These are phyloP conservation scores for Puma concolor DNA, from an alignment of 2,113 vertebrate species.

Conservation along the genomic window DNA sequence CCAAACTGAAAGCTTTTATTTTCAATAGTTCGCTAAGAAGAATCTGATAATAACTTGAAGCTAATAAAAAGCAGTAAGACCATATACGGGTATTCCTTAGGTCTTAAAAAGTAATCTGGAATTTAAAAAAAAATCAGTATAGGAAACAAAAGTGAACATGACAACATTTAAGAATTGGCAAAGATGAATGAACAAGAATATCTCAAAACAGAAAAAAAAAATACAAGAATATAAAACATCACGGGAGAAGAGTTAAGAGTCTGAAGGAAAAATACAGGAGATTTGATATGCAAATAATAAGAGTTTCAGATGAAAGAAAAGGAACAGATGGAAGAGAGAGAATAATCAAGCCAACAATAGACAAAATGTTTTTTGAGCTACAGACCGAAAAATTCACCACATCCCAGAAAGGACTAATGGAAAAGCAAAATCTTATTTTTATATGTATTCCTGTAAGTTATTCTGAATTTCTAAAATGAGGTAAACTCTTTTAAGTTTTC, in stretches of 20 bases:
- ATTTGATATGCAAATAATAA: constrained; percentile 73
- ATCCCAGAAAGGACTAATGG: constrained; percentile 37
- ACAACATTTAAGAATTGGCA: constrained; percentile 24
- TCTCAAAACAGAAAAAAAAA: constrained; percentile 15
- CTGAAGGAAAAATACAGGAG: constrained; percentile 64
- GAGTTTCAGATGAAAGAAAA: constrained; percentile 68
- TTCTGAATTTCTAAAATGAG: constrained; percentile 48
- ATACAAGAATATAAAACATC: constrained; percentile 26
- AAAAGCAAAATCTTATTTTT: background rate
- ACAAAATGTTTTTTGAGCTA: constrained; percentile 61
- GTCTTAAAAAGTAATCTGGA: constrained; percentile 22
- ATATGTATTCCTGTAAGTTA: background rate
- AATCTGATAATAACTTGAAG: background rate
- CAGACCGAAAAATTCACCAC: constrained; percentile 39
- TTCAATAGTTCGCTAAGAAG: background rate
- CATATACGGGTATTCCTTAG: background rate
- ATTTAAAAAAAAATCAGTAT: background rate
- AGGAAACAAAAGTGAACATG: background rate
- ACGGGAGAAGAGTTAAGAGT: background rate
- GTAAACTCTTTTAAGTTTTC: constrained; percentile 18
- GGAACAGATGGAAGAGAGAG: constrained; percentile 63
- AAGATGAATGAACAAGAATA: background rate
- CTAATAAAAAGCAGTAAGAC: background rate
- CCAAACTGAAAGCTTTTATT: background rate
- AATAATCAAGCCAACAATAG: constrained; percentile 74